Conservation (phyloP, 2,113 vertebrate genomes). For the Salvelinus sp. region DNA sequence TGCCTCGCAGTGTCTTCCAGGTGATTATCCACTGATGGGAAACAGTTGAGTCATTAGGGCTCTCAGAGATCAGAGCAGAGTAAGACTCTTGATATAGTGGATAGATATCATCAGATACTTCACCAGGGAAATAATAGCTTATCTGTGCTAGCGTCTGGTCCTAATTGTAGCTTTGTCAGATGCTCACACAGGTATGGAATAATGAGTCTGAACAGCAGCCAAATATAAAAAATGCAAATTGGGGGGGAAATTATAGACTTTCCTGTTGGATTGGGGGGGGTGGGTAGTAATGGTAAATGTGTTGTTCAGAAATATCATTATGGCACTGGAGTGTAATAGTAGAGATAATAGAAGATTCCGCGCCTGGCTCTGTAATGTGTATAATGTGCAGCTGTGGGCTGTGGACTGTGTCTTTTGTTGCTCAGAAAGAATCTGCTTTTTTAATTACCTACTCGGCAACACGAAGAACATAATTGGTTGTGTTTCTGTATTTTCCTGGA, state of each 20-base stretch:
- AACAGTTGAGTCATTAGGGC: constrained; percentile 2
- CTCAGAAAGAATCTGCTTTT: constrained; percentile 17
- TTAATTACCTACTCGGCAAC: constrained; percentile 16
- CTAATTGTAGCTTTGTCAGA: not conserved
- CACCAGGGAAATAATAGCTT: not conserved
- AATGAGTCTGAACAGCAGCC: too few species aligned
- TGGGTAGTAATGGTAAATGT: too few species aligned
- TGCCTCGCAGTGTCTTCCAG: not conserved
- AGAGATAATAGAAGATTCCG: too few species aligned
- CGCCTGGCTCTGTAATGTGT: not conserved
- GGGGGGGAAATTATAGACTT: too few species aligned
- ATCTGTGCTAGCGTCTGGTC: too few species aligned
- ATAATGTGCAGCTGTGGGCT: constrained; percentile 21
- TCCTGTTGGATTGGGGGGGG: too few species aligned
- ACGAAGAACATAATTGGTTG: constrained; percentile 61
- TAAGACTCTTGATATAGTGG: not conserved
- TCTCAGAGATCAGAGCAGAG: not conserved
- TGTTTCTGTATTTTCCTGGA: constrained; percentile 59
- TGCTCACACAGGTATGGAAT: not conserved
- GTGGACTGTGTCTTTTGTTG: constrained; percentile 8
- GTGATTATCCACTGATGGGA: constrained; percentile 2
- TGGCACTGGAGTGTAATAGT: too few species aligned
- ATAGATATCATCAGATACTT: too few species aligned
- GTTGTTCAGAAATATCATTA: too few species aligned
- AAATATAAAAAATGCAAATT: too few species aligned